phyloP scores from a whole-genome alignment of 1,140 invertebrate species.

The Macrostomum lignano region DNA sequence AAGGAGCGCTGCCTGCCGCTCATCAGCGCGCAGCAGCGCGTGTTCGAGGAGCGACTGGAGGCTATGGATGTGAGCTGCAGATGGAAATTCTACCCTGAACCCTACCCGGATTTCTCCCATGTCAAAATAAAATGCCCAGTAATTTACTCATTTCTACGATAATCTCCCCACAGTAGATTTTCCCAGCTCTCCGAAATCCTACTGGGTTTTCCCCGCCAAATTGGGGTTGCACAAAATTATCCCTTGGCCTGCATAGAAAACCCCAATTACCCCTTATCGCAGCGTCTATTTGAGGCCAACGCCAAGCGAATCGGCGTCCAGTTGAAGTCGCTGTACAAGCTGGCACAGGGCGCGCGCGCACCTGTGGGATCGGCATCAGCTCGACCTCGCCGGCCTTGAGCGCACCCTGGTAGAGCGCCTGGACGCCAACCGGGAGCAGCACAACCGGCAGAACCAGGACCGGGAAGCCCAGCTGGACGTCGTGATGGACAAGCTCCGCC shows the following conservation, averaged over 20 bases:
- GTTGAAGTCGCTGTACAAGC: conserved; percentile 20
- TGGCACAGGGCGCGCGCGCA: conserved; percentile 21
- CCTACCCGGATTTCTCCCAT: background rate
- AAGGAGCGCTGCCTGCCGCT: conserved; percentile 18
- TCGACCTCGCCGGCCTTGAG: conserved; percentile 20
- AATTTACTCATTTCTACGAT: background rate
- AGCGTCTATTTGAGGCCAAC: background rate
- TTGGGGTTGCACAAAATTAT: background rate
- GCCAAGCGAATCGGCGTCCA: conserved; percentile 3
- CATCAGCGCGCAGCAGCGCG: conserved; percentile 16
- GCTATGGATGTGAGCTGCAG: no score
- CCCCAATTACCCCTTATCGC: background rate
- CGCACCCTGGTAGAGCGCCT: conserved; percentile 22
- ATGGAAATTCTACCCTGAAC: no score
- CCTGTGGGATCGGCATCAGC: conserved; percentile 25
- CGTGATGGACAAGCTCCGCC: conserved; percentile 25
- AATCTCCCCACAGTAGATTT: background rate
- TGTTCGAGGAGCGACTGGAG: conserved; percentile 18
- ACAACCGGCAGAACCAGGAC: conserved; percentile 24
- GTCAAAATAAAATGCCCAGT: background rate
- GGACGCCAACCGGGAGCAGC: conserved; percentile 15
- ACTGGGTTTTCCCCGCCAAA: background rate
- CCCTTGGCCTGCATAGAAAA: background rate
- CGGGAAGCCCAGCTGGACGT: conserved; percentile 22
- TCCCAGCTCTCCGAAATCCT: background rate